Percentiles rank a stretch among this genome's conserved stretches.
Conservation (phyloP, 2,888 invertebrate genomes). For the Pristionchus arcanus region DNA sequence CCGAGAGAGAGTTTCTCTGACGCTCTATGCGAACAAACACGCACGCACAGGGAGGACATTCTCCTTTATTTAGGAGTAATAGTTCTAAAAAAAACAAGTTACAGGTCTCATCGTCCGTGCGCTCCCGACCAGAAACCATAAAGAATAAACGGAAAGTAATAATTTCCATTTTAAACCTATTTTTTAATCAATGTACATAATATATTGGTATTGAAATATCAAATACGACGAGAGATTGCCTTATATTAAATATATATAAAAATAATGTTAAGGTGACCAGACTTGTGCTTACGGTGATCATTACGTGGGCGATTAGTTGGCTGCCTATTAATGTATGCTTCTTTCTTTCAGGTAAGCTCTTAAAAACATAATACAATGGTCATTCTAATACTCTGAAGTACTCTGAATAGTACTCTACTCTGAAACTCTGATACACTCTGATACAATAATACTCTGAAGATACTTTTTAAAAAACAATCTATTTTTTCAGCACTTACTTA, state of each 20-base stretch:
- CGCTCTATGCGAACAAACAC: background rate
- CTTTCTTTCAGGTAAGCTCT: constrained; percentile 75
- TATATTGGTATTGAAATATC: background rate
- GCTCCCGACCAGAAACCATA: constrained; percentile 73
- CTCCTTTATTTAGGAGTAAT: no score
- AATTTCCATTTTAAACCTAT: no score
- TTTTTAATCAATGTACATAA: background rate
- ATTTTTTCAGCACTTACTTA: constrained; percentile 69
- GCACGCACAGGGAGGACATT: no score
- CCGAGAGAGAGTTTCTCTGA: no score
- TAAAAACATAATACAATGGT: background rate
- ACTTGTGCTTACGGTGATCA: constrained; percentile 86
- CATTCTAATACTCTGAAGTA: no score
- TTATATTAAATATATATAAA: background rate
- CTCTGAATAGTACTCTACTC: no score
- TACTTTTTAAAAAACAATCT: background rate
- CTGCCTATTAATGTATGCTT: constrained; percentile 90
- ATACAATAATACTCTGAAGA: background rate
- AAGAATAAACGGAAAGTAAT: constrained; percentile 72
- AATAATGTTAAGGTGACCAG: constrained; percentile 86
- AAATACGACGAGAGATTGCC: no score
- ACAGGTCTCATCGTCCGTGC: constrained; percentile 64
- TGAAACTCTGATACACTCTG: no score
- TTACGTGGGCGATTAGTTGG: constrained; percentile 95
- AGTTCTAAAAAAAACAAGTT: background rate